phyloP scores from a whole-genome alignment of 2,113 vertebrate species.

The Spea multiplicata region DNA sequence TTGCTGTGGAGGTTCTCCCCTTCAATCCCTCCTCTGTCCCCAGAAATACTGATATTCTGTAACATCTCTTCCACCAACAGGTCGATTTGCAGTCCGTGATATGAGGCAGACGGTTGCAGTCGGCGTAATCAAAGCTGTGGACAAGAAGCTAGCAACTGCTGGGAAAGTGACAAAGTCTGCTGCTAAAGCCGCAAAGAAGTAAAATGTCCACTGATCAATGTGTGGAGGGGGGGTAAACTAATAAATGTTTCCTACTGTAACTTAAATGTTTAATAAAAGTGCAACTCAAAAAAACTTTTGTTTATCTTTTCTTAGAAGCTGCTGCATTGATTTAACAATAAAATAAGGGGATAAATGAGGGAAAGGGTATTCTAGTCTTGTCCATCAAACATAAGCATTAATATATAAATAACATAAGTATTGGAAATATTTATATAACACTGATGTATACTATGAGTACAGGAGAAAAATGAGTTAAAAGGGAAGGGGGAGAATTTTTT shows the following conservation, averaged over 20 bases:
- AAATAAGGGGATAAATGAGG: too few relatives aligned
- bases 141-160: constrained; percentile 61
- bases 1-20: too few relatives aligned
- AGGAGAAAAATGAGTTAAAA: too few relatives aligned
- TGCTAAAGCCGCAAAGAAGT: constrained; percentile 72
- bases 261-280: constrained; percentile 2
- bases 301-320: too few relatives aligned
- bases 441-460: too few relatives aligned
- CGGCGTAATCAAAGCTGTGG: constrained; percentile 71
- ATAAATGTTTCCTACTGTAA: not conserved
- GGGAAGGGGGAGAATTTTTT: too few relatives aligned
- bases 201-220: constrained; percentile 46
- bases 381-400: too few relatives aligned
- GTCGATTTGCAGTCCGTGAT: constrained; percentile 69
- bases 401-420: too few relatives aligned
- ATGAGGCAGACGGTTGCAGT: constrained; percentile 78
- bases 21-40: not conserved
- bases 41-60: not conserved
- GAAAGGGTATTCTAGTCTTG: too few relatives aligned
- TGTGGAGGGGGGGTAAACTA: not conserved
- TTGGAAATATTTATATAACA: too few relatives aligned
- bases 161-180: constrained; percentile 76
- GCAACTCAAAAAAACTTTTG: not conserved
- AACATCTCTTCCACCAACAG: constrained; percentile 47
- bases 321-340: too few relatives aligned